phyloP scores from a whole-genome alignment of 2,797 vertebrate genomes.

The Chelmon rostratus region DNA sequence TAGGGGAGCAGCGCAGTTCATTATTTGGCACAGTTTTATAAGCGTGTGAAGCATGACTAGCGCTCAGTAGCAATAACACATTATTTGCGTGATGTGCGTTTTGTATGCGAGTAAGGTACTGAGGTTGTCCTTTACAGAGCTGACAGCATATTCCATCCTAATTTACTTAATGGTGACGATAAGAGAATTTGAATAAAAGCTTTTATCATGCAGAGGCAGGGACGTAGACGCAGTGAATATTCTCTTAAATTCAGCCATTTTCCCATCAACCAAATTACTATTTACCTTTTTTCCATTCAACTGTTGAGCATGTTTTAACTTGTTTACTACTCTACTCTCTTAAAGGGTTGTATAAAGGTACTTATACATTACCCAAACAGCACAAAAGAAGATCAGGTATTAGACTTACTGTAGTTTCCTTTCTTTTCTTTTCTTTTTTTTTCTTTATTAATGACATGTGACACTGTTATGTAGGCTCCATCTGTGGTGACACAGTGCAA shows the following conservation, averaged over 20 bases:
- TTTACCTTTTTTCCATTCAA: conserved; percentile 39
- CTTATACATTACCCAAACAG: conserved; percentile 90
- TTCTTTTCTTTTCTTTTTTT: background rate
- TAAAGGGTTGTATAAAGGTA: conserved; percentile 89
- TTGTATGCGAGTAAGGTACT: background rate
- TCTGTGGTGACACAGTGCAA: conserved; percentile 82
- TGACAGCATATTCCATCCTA: conserved; percentile 8
- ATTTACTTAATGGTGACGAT: conserved; percentile 13
- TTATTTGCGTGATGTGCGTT: conserved; percentile 21
- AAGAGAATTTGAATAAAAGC: conserved; percentile 1
- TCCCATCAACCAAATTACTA: conserved; percentile 11
- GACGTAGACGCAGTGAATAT: conserved; percentile 1
- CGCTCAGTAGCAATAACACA: conserved; percentile 37
- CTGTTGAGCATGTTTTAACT: conserved; percentile 81
- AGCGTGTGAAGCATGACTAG: conserved; percentile 24
- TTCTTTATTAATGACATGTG: conserved; percentile 56
- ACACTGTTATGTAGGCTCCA: conserved; percentile 74
- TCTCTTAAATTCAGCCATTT: conserved; percentile 21
- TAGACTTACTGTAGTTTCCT: conserved; percentile 72
- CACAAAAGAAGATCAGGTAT: conserved; percentile 91
- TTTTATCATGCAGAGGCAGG: conserved; percentile 29
- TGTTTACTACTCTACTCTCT: conserved; percentile 86
- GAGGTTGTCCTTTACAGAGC: conserved; percentile 8
- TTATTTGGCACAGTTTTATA: conserved; percentile 34
- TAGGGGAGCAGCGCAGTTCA: conserved; percentile 24